Percentiles rank a stretch among this genome's conserved stretches.
Conservation (phyloP, 2,113 vertebrate genomes). For the Nesogale talazaci region DNA sequence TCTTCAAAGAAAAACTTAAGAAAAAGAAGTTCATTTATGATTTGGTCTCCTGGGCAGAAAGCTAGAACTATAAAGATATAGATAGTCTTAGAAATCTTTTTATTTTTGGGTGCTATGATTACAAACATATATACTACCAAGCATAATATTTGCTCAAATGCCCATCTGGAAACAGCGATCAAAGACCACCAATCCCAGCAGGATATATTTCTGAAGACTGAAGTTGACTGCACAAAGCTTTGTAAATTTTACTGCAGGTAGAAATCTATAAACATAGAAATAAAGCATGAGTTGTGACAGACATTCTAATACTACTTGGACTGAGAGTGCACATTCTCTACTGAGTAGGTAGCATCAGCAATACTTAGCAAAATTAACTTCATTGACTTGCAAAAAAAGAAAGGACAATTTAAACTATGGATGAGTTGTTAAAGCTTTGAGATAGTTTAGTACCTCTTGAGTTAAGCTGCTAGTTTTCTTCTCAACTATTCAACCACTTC, state of each 20-base stretch:
- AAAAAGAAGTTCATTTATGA: not conserved
- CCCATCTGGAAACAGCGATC: accelerated
- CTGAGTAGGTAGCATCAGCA: not conserved
- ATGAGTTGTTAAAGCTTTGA: not conserved
- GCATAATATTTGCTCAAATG: not conserved
- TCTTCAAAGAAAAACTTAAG: not conserved
- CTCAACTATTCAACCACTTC: not conserved
- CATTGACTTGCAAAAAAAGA: not conserved
- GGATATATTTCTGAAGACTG: not conserved
- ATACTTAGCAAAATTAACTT: not conserved
- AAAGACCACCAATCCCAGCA: not conserved
- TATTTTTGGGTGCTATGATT: not conserved
- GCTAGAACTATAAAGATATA: not conserved
- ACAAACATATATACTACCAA: not conserved
- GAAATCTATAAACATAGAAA: not conserved
- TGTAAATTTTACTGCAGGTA: not conserved
- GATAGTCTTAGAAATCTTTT: not conserved
- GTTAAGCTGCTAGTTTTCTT: not conserved
- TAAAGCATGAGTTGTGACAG: not conserved
- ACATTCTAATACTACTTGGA: not conserved
- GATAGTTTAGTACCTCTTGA: not conserved
- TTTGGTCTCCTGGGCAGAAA: not conserved
- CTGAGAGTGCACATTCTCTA: not conserved
- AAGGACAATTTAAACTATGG: not conserved
- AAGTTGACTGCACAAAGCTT: not conserved